phyloP scores from a whole-genome alignment of 2,113 vertebrate species.

The Brachirus orientalis region DNA sequence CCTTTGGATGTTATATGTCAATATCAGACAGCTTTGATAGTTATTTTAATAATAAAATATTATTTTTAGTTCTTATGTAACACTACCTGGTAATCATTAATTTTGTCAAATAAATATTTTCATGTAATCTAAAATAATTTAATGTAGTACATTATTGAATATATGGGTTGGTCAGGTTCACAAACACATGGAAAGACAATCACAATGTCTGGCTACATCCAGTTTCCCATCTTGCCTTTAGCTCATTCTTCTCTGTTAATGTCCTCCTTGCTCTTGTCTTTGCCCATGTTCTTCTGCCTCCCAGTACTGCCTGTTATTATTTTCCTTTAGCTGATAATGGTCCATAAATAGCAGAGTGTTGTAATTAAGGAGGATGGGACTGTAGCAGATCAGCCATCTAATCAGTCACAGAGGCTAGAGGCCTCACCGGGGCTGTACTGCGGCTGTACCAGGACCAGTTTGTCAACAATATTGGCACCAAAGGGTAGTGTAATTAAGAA shows the following conservation, averaged over 20 bases:
- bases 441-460: constrained; percentile 49
- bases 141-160: too few relatives aligned
- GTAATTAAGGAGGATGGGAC: constrained; percentile 68
- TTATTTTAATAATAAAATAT: too few relatives aligned
- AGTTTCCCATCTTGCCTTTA: background rate
- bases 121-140: too few relatives aligned
- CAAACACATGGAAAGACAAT: background rate
- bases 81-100: too few relatives aligned
- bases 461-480: constrained; percentile 66
- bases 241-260: background rate
- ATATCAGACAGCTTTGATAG: too few relatives aligned
- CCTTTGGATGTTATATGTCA: too few relatives aligned
- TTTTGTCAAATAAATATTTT: too few relatives aligned
- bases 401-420: constrained; percentile 56
- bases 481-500: constrained; percentile 64
- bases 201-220: background rate
- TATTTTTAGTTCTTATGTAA: too few relatives aligned
- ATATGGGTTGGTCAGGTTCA: background rate
- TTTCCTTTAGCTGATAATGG: constrained; percentile 56
- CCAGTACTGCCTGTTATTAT: constrained; percentile 22
- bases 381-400: constrained; percentile 62
- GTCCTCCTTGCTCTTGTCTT: constrained; percentile 16
- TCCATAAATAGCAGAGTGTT: constrained; percentile 43
- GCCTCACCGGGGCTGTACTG: constrained; percentile 21
- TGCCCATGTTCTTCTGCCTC: background rate